Evolutionary conservation across 2,888 invertebrate genomes (phyloP), one percentile per base, ranked within the genome.

Genomic region (Eristalis intricaria): DNA sequence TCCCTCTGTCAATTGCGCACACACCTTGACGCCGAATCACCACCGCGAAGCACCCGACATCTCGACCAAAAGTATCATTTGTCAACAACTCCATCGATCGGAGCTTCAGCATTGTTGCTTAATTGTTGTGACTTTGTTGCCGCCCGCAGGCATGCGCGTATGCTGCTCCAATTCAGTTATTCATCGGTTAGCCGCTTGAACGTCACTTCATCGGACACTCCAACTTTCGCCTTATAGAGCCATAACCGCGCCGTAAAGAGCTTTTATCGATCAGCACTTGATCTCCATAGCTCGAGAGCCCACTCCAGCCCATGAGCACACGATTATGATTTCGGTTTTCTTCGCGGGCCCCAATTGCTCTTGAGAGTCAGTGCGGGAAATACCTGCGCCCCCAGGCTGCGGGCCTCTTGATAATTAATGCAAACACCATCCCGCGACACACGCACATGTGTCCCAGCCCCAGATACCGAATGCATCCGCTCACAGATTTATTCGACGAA

Each of bases 81-180:
- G 50, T 50, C 50, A 50, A 50, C 50, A 50, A 50, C 50, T 43
- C 43, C n/a, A 43, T 43, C 43, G 43, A 43, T 4, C 43, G n/a
- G 43, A 19, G 50, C 50, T 8, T 50, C 50, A 50, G 50, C 19
- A 8, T 50, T 50, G 50, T 50, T 50, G 19, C 50, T 50, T 19
- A 50, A 50, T 50, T 50, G 50, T 50, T 50, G 50, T 50, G 50
- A 19, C 50, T 50, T 8, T 19, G 50, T 50, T 1, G 50, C 19
- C 19, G 19, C 50, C 50, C 50, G 19, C n/a, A 19, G 50, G 8
- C 50, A 50, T 50, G 4, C 50, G 50, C 19, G 50, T n/a, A 15
- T 43, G 50, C 56, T 76, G 73, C 61, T 80, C 73, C 73, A 74
- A 80, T 74, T 73, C 66, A 74, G 73, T 80, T 80, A 80, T 74